A percentile compares a stretch with the other conserved stretches of the same genome.
Evolutionary conservation across 2,888 invertebrate genomes (phyloP).

Genomic region (Cryptocephalus primarius): DNA sequence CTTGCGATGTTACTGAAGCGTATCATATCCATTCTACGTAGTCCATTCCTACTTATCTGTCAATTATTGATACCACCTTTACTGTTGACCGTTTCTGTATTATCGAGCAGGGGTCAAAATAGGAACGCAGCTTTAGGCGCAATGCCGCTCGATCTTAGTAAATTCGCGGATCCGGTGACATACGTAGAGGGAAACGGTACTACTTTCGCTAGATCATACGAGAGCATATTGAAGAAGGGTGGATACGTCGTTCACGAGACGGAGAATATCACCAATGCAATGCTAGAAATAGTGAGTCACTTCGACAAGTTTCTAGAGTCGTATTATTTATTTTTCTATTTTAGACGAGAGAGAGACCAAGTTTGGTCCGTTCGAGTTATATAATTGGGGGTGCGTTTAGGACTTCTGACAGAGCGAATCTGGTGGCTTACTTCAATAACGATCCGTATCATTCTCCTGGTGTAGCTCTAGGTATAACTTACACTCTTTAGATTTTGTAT

Average conservation of each 20-base stretch:
- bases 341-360: slow-evolving; percentile 4
- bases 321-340: not conserved
- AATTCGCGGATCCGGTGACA: slow-evolving; percentile 32
- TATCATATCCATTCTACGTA: slow-evolving; percentile 41
- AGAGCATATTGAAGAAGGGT: slow-evolving; percentile 22
- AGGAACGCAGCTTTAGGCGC: slow-evolving; percentile 40
- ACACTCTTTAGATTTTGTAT: too few relatives aligned
- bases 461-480: slow-evolving; percentile 50
- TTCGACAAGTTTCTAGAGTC: too few relatives aligned
- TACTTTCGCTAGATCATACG: slow-evolving; percentile 3
- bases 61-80: slow-evolving; percentile 55
- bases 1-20: slow-evolving; percentile 34
- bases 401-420: not conserved
- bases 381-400: slow-evolving; percentile 4
- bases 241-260: not conserved
- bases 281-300: not conserved
- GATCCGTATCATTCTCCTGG: slow-evolving; percentile 67
- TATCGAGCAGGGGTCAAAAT: not conserved
- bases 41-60: slow-evolving; percentile 50
- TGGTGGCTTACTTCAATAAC: slow-evolving; percentile 54
- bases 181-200: slow-evolving; percentile 26
- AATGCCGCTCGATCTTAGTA: slow-evolving; percentile 43
- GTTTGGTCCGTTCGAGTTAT: slow-evolving; percentile 2
- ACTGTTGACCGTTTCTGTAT: not conserved
- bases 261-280: not conserved